Conservation (phyloP, 2,888 invertebrate genomes). For the Cheilosia scutellata region DNA sequence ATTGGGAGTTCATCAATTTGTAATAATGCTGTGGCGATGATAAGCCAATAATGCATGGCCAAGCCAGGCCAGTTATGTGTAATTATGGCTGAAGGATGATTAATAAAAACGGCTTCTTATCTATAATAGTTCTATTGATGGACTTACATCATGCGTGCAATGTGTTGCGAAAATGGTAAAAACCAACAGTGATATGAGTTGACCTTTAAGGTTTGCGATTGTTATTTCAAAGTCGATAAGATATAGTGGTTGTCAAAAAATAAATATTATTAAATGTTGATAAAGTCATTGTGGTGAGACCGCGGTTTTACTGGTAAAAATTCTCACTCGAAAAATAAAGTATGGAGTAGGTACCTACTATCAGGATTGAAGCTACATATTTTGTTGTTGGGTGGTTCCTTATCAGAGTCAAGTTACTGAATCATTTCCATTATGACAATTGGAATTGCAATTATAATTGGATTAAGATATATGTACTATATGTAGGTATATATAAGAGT, state of each 20-base stretch:
- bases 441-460: too few relatives aligned
- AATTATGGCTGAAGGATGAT: conserved; percentile 25
- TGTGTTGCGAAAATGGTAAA: conserved; percentile 67
- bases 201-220: conserved; percentile 65
- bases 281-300: conserved; percentile 43
- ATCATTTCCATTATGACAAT: conserved; percentile 25
- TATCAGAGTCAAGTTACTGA: conserved; percentile 48
- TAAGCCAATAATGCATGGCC: conserved; percentile 33
- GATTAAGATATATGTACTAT: too few relatives aligned
- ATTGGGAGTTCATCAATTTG: conserved; percentile 43
- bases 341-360: conserved; percentile 24
- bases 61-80: neutral
- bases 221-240: conserved; percentile 67
- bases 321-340: conserved; percentile 5
- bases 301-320: conserved; percentile 16
- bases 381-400: conserved; percentile 23
- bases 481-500: too few relatives aligned
- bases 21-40: conserved; percentile 38
- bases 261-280: conserved; percentile 59
- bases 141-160: conserved; percentile 57
- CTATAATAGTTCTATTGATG: neutral
- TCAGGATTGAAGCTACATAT: conserved; percentile 40
- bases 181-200: conserved; percentile 55
- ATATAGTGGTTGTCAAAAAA: conserved; percentile 68
- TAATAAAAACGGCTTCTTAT: conserved; percentile 33